A percentile compares a stretch with the other conserved stretches of the same genome.
Evolutionary conservation across 2,888 invertebrate genomes (phyloP).

Genomic region (Aleiodes leptofemur): DNA sequence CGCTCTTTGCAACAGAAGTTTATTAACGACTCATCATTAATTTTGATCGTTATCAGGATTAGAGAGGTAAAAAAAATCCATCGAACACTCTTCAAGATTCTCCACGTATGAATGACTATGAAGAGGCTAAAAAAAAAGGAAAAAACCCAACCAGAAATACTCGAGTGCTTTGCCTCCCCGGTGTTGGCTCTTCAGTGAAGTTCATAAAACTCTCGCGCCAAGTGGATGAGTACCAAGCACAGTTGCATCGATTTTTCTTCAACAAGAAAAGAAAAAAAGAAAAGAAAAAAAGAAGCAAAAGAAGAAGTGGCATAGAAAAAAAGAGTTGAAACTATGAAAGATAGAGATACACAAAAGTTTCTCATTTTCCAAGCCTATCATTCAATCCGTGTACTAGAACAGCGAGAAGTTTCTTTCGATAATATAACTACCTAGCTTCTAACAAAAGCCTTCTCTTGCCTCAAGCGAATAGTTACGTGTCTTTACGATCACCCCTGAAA

Average conservation of each 20-base stretch:
- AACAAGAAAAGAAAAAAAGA: neutral
- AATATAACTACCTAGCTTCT: slow-evolving; percentile 7
- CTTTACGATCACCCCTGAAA: slow-evolving; percentile 29
- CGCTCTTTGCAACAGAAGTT: too few relatives aligned
- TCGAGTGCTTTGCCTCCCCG: too few relatives aligned
- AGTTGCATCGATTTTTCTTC: slow-evolving; percentile 1
- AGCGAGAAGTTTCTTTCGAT: slow-evolving; percentile 17
- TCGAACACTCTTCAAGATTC: too few relatives aligned
- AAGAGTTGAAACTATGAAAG: too few relatives aligned
- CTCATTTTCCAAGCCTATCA: slow-evolving; percentile 6
- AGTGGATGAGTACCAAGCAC: slow-evolving; percentile 12
- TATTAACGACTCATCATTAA: too few relatives aligned
- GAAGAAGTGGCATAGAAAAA: neutral
- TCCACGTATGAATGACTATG: too few relatives aligned
- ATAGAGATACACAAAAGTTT: slow-evolving; percentile 14
- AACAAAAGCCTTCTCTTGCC: neutral
- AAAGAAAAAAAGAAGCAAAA: neutral
- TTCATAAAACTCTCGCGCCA: neutral
- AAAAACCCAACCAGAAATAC: too few relatives aligned
- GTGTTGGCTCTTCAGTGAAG: too few relatives aligned
- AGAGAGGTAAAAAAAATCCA: too few relatives aligned
- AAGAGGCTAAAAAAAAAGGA: too few relatives aligned
- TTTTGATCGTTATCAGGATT: too few relatives aligned
- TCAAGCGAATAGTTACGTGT: slow-evolving; percentile 11
- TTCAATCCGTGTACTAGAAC: neutral